Evolutionary conservation across 2,113 vertebrate genomes (phyloP).

Genomic region (Solenodon paradoxus): DNA sequence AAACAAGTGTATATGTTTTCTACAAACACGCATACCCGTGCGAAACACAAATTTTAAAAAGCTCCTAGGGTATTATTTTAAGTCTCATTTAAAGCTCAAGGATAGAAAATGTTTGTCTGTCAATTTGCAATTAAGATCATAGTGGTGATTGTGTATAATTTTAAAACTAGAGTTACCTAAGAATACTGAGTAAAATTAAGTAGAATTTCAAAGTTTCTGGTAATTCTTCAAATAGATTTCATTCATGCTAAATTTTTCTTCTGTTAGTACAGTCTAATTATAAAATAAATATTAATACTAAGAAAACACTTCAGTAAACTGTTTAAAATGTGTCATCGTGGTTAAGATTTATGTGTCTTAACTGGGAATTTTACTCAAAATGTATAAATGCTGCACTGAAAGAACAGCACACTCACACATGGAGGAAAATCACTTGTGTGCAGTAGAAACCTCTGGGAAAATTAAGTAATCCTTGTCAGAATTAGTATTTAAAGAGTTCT

Average conservation of each 20-base stretch:
- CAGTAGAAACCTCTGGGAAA: conserved; percentile 42
- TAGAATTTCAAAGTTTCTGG: conserved; percentile 36
- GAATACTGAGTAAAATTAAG: conserved; percentile 9
- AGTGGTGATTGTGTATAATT: not conserved
- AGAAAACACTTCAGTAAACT: not conserved
- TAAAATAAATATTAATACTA: conserved; percentile 12
- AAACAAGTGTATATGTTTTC: not conserved
- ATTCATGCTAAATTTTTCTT: not conserved
- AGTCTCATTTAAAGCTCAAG: conserved; percentile 33
- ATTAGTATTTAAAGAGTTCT: conserved; percentile 13
- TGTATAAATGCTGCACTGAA: not conserved
- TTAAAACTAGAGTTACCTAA: not conserved
- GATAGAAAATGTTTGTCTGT: conserved; percentile 11
- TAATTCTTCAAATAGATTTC: conserved; percentile 4
- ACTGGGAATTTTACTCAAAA: conserved; percentile 10
- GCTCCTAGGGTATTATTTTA: not conserved
- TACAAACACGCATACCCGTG: not conserved
- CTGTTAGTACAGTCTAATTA: not conserved
- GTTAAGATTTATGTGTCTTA: not conserved
- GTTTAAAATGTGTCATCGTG: conserved; percentile 8
- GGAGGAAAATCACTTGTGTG: not conserved
- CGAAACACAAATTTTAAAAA: not conserved
- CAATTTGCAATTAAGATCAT: conserved; percentile 28
- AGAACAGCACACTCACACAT: not conserved
- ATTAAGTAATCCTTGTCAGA: conserved; percentile 13